Evolutionary conservation across 2,113 vertebrate species (phyloP), one percentile per base, ranked within the genome.

Genomic region (Pipra filicauda): DNA sequence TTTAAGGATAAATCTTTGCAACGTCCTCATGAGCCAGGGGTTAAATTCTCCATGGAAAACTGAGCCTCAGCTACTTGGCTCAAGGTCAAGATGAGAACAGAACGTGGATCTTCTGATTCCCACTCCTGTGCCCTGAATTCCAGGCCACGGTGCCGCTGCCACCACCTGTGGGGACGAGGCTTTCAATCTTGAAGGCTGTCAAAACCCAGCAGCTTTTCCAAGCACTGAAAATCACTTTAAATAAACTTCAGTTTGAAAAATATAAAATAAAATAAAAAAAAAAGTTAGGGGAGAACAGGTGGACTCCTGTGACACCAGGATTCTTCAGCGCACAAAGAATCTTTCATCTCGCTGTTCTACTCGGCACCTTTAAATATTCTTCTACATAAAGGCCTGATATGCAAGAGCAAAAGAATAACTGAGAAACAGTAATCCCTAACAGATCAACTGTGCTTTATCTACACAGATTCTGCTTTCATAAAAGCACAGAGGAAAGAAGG

Each of bases 381-480:
- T 92, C 95, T 89, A 94, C 95, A 95, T 86, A 96, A 97, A 97
- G 92, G 92, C 80, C 74, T 87, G 93, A 92, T 95, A 96, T 96
- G 90, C 92, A 94, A 96, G 93, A 96, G 95, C 85, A 95, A 96
- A 96, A 96, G 96, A 96, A 94, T 94, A 94, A 96, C 76, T 11
- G 95, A 96, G 96, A 95, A 96, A 95, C 95, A 93, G 96, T 96
- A 97, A 97, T 97, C 95, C 95, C 91, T 92, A 96, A 90, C 95
- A 96, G 95, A 96, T 94, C 96, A 96, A 96, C 95, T 96, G 93
- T 65, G 95, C 95, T 97, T 97, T 96, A 97, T 96, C 95, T 97
- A 93, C 95, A 93, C 93, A 85, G 93, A 95, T 96, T 82, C 90
- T 86, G 85, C 95, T 89, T 81, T 94, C 95, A 96, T 95, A 96